phyloP scores from a whole-genome alignment of 2,113 vertebrate genomes.

The Leptosomus discolor region DNA sequence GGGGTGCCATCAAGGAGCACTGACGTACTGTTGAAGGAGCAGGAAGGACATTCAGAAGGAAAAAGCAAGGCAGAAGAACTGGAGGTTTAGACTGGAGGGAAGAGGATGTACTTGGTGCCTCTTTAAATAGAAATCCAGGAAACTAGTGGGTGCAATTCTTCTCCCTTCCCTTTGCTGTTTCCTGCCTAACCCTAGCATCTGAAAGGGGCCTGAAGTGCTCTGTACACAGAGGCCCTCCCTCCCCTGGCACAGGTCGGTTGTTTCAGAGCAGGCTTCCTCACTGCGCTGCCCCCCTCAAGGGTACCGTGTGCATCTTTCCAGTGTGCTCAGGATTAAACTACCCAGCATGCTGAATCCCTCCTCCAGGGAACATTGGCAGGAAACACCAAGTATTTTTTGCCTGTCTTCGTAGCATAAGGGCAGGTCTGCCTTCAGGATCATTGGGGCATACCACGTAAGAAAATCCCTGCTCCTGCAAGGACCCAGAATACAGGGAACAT shows the following conservation, averaged over 20 bases:
- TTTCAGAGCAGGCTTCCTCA: not conserved
- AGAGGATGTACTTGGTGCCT: constrained; percentile 3
- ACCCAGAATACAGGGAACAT: not conserved
- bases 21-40: not conserved
- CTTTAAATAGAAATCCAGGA: constrained; percentile 43
- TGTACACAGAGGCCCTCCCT: not conserved
- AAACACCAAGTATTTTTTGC: not conserved
- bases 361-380: not conserved
- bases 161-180: not conserved
- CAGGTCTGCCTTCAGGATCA: not conserved
- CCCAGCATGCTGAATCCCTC: not conserved
- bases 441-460: not conserved
- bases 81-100: not conserved
- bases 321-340: not conserved
- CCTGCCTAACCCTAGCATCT: not conserved
- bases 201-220: not conserved
- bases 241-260: accelerated
- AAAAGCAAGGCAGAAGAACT: not conserved
- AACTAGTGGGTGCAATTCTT: not conserved
- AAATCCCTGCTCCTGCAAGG: not conserved
- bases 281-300: not conserved
- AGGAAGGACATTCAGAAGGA: not conserved
- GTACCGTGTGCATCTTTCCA: not conserved
- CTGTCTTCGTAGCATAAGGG: accelerated
- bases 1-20: not conserved